A percentile compares a stretch with the other conserved stretches of the same genome.
phyloP scores from a whole-genome alignment of 2,888 invertebrate genomes.

The Acanthosoma haemorrhoidale region DNA sequence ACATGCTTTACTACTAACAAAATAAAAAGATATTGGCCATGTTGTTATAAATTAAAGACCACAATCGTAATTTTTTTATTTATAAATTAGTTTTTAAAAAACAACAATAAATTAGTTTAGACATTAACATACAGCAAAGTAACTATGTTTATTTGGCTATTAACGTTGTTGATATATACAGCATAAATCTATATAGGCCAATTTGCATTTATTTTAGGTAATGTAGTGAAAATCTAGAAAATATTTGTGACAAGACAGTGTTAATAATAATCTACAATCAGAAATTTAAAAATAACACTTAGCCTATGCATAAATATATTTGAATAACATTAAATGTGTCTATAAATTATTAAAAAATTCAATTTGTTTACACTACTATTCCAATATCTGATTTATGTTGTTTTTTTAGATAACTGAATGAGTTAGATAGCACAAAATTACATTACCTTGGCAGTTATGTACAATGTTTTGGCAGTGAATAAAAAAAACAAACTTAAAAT shows the following conservation, averaged over 20 bases:
- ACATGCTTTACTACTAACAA: no score
- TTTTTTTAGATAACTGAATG: neutral
- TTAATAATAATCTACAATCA: no score
- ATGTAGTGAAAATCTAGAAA: neutral
- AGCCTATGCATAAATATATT: no score
- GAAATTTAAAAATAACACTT: no score
- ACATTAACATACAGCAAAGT: neutral
- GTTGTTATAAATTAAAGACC: neutral
- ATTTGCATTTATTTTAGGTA: neutral
- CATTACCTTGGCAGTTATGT: neutral
- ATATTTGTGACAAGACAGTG: no score
- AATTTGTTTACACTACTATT: neutral
- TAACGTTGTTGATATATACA: conserved; percentile 2
- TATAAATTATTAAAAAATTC: neutral
- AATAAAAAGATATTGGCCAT: no score
- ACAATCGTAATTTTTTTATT: neutral
- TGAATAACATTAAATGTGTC: neutral
- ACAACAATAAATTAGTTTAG: conserved; percentile 2
- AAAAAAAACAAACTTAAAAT: neutral
- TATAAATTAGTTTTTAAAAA: neutral
- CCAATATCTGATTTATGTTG: neutral
- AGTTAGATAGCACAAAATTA: neutral
- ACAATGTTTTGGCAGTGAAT: conserved; percentile 4
- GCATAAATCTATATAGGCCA: conserved; percentile 1
- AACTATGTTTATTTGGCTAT: neutral